A percentile compares a stretch with the other conserved stretches of the same genome.
Evolutionary conservation across 1,140 invertebrate species (phyloP).

Genomic region (Carcinoscorpius rotundicauda): DNA sequence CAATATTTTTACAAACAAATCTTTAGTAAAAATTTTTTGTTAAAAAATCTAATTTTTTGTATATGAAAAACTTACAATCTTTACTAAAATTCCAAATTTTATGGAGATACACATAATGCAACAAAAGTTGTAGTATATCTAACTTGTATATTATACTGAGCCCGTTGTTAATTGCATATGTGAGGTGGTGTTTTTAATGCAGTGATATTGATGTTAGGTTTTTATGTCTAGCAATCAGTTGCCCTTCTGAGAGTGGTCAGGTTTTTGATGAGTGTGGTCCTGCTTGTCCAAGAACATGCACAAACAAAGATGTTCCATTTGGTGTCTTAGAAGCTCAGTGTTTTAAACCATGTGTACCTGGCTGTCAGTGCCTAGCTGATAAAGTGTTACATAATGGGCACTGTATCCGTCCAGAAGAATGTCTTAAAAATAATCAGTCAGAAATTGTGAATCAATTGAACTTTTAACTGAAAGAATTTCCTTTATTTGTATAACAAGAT

Average conservation of each 20-base stretch:
- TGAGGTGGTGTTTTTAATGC: not conserved
- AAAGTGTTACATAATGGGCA: conserved; percentile 18
- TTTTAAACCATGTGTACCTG: conserved; percentile 29
- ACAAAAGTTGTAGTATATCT: too few species aligned
- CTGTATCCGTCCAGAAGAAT: conserved; percentile 17
- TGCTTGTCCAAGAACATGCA: conserved; percentile 30
- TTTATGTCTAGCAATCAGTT: conserved; percentile 34
- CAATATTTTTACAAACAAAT: too few species aligned
- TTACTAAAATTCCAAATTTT: too few species aligned
- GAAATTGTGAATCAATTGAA: too few species aligned
- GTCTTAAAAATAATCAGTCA: not conserved
- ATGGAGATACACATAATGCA: too few species aligned
- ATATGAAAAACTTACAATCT: too few species aligned
- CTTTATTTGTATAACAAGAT: too few species aligned
- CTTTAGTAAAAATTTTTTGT: too few species aligned
- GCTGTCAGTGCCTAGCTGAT: conserved; percentile 29
- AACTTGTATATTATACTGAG: too few species aligned
- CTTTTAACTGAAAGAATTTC: too few species aligned
- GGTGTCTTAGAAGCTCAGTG: conserved; percentile 25
- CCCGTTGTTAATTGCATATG: too few species aligned
- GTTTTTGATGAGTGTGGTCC: conserved; percentile 29
- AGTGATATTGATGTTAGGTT: not conserved
- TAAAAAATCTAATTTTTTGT: too few species aligned
- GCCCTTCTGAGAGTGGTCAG: conserved; percentile 46
- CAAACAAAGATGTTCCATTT: conserved; percentile 18